These are phyloP conservation scores for Asarcornis scutulata DNA, from an alignment of 2,113 vertebrate species.

Conservation along the genomic window DNA sequence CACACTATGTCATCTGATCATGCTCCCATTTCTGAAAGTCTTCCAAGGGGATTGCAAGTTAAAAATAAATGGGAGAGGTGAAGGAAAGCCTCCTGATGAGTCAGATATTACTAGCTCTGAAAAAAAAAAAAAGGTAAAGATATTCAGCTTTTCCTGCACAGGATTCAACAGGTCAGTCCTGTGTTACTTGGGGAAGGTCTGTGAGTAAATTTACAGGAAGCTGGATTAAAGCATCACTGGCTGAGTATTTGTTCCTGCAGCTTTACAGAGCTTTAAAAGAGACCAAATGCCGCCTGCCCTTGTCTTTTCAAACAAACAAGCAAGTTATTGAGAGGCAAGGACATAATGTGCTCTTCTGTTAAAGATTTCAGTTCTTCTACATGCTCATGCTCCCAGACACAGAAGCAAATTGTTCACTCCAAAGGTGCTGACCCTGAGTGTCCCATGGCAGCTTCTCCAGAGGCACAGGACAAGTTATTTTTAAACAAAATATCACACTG, in stretches of 20 bases:
- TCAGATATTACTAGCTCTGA: not conserved
- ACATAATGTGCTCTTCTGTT: not conserved
- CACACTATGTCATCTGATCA: not conserved
- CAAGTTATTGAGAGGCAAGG: fast-evolving
- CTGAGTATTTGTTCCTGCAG: not conserved
- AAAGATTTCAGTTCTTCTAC: not conserved
- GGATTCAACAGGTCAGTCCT: not conserved
- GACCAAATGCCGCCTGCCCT: fast-evolving
- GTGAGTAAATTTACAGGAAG: not conserved
- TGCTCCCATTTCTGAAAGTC: not conserved
- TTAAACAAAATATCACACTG: not conserved
- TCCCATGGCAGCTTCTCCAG: not conserved
- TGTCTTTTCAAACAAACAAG: fast-evolving
- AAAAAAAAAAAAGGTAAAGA: not conserved
- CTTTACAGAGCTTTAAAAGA: not conserved
- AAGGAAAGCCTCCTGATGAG: not conserved
- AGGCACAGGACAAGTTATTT: not conserved
- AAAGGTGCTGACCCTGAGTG: not conserved
- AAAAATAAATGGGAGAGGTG: not conserved
- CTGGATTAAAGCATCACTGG: not conserved
- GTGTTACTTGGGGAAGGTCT: fast-evolving
- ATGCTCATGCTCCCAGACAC: not conserved
- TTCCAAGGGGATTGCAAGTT: not conserved
- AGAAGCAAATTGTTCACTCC: slow-evolving; percentile 7
- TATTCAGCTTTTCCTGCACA: not conserved